Evolutionary conservation across 2,888 invertebrate genomes (phyloP), one percentile per base, ranked within the genome.

Genomic region (Tetragonisca angustula): DNA sequence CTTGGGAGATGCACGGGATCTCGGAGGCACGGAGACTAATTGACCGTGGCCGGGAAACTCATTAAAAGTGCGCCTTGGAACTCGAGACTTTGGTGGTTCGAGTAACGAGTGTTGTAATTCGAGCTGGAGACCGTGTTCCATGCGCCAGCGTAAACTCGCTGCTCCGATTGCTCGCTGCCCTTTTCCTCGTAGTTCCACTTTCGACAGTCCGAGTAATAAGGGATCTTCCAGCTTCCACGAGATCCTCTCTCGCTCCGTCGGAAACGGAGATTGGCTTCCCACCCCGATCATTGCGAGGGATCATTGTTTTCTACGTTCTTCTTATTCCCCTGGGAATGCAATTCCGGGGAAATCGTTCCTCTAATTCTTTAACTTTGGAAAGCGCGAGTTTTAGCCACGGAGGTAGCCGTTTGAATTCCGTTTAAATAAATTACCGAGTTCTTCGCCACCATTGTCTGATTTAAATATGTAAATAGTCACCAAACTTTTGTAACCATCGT

Each of bases 11-110:
- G 79, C 83, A 79, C 59, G 76, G 54, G 69, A 70, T 62, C 32
- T 54, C 43, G 78, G 54, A n/a, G 78, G 88, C 84, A 88, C 88
- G 83, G 82, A 84, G 88, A 88, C 90, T 92, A 92, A 92, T 92
- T 92, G 92, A 92, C 91, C 91, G 90, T 89, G 88, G 86, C 87
- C 75, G 87, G 84, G 90, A 91, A 61, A 92, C 92, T 92, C 92
- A 91, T 92, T 92, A 92, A 91, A 91, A 90, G 88, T 88, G 88
- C 86, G 81, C 85, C 84, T 86, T 86, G 86, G 90, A 91, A 92
- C 90, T 88, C 88, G 90, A 91, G 92, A 91, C 86, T 87, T 81
- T 86, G 84, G 86, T 85, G 86, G 90, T 88, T 89, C 87, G 85
- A 64, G 74, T 92, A 92, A 91, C 90, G 91, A 92, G 90, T 89